Conservation (phyloP, 2,797 vertebrate species). For the Cuculus canorus region DNA sequence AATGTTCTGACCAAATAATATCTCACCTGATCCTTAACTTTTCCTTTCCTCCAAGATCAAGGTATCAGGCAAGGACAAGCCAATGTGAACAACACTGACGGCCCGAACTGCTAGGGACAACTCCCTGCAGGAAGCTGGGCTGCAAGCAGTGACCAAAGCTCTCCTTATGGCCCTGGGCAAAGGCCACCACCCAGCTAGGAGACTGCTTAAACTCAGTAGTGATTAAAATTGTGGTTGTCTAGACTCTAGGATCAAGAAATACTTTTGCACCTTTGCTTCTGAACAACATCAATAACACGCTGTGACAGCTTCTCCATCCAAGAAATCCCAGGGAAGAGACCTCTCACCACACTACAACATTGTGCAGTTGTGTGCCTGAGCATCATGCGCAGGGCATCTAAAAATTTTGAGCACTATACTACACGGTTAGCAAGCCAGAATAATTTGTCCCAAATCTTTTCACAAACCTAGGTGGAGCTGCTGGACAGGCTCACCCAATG, state of each 20-base stretch:
- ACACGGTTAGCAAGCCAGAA: background rate
- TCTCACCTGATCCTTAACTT: background rate
- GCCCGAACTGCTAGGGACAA: background rate
- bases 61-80: background rate
- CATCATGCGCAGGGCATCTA: background rate
- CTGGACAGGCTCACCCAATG: background rate
- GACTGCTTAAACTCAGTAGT: background rate
- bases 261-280: background rate
- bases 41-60: background rate
- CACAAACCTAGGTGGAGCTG: background rate
- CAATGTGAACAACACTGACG: background rate
- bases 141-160: background rate
- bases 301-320: background rate
- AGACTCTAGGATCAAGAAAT: background rate
- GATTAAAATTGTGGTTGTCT: background rate
- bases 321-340: background rate
- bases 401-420: background rate
- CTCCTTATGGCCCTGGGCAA: background rate
- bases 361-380: background rate
- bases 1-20: background rate
- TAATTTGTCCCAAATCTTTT: background rate
- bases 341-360: background rate
- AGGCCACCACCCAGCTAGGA: background rate
- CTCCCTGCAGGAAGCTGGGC: background rate
- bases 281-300: background rate